A percentile compares a stretch with the other conserved stretches of the same genome.
Evolutionary conservation across 2,888 invertebrate genomes (phyloP).

Genomic region (Drosophila gaucha): DNA sequence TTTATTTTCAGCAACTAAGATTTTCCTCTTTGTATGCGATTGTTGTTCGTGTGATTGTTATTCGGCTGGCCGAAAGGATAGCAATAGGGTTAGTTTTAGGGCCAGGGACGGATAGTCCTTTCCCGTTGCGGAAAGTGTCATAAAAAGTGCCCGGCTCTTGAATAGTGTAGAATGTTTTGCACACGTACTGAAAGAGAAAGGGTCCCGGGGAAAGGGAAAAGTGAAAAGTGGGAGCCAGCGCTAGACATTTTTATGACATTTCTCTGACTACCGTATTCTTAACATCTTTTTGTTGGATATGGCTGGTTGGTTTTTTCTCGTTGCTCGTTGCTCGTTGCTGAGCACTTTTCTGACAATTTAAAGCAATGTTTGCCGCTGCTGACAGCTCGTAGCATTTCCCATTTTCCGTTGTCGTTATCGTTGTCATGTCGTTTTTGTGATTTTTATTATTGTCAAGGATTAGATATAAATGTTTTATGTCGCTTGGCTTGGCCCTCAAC

Average conservation of each 20-base stretch:
- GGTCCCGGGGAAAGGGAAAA: constrained; percentile 5
- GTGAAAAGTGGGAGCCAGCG: constrained; percentile 44
- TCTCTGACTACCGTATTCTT: constrained; percentile 68
- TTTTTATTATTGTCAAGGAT: constrained; percentile 82
- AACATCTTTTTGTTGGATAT: constrained; percentile 26
- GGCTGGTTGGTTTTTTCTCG: constrained; percentile 16
- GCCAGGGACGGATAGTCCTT: constrained; percentile 56
- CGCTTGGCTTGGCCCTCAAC: constrained; percentile 6
- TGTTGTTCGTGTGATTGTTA: constrained; percentile 21
- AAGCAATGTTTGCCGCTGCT: constrained; percentile 70
- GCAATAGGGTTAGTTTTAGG: constrained; percentile 17
- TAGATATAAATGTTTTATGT: constrained; percentile 81
- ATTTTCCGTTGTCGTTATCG: constrained; percentile 47
- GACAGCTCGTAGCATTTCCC: constrained; percentile 64
- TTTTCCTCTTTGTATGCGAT: constrained; percentile 46
- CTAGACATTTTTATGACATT: constrained; percentile 74
- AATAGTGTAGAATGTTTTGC: constrained; percentile 64
- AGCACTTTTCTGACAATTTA: constrained; percentile 76
- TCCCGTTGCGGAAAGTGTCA: constrained; percentile 67
- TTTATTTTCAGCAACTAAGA: constrained; percentile 75
- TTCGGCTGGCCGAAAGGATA: constrained; percentile 34
- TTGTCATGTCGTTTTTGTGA: constrained; percentile 67
- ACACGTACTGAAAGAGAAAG: constrained; percentile 53
- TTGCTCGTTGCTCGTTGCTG: constrained; percentile 30
- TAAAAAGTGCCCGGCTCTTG: constrained; percentile 63